Conservation (phyloP, 2,888 invertebrate species). For the Yponomeuta malinellus region DNA sequence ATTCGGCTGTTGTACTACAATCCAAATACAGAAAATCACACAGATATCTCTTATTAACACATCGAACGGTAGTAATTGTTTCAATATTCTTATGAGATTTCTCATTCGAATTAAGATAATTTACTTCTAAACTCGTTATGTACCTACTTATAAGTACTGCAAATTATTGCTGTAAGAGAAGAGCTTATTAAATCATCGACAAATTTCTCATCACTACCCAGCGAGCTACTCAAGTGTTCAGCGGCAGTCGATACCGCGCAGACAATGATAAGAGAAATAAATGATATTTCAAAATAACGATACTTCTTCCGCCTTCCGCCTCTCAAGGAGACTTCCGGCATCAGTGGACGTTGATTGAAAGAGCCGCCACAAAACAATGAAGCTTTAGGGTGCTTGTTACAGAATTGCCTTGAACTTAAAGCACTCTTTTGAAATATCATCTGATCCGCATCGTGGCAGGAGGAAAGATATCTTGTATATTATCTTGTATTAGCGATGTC, state of each 20-base stretch:
- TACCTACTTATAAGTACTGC: not conserved
- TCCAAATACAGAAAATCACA: not conserved
- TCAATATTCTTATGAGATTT: no score
- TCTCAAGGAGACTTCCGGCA: not conserved
- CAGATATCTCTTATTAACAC: not conserved
- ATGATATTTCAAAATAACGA: conserved; percentile 49
- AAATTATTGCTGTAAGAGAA: not conserved
- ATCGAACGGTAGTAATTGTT: no score
- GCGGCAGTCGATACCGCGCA: conserved; percentile 43
- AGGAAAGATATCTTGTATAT: no score
- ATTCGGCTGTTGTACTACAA: no score
- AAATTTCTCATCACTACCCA: not conserved
- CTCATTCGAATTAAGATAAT: no score
- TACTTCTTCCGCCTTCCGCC: conserved; percentile 26
- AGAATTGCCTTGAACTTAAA: no score
- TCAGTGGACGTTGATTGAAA: conserved; percentile 14
- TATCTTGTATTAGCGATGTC: no score
- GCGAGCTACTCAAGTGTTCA: conserved; percentile 22
- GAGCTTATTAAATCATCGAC: not conserved
- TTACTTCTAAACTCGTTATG: no score
- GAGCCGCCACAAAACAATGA: not conserved
- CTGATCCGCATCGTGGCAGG: no score
- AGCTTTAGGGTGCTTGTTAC: not conserved
- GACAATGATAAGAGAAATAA: conserved; percentile 64
- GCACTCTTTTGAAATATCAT: no score